phyloP scores from a whole-genome alignment of 2,797 vertebrate genomes.

The Chelidonichthys spinosus region DNA sequence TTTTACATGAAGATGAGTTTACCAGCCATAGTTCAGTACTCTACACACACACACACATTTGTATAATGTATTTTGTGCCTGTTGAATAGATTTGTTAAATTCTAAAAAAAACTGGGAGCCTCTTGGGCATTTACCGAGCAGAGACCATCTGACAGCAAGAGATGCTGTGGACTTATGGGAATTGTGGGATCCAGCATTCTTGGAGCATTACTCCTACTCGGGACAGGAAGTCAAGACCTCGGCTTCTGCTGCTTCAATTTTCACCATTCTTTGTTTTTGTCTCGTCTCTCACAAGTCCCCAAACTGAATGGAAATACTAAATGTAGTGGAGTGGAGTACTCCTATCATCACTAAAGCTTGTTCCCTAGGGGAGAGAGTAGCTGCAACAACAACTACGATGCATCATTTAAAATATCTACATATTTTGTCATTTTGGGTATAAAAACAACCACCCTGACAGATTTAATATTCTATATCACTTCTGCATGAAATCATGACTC shows the following conservation, averaged over 20 bases:
- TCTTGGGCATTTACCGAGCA: background rate
- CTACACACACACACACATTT: background rate
- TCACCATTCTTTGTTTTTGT: background rate
- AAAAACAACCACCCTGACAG: background rate
- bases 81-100: background rate
- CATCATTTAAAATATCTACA: background rate
- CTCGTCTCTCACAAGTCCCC: background rate
- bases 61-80: background rate
- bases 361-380: background rate
- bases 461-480: conserved; percentile 11
- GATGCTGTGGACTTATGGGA: background rate
- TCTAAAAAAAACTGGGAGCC: conserved; percentile 9
- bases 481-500: conserved; percentile 7
- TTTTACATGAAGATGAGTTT: conserved; percentile 1
- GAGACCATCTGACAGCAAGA: background rate
- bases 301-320: background rate
- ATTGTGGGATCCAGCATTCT: background rate
- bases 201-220: background rate
- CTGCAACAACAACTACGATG: background rate
- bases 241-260: background rate
- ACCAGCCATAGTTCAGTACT: background rate
- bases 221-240: background rate
- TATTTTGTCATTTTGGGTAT: background rate
- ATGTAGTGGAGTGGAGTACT: background rate
- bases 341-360: background rate